Evolutionary conservation across 2,113 vertebrate genomes (phyloP).

Genomic region (Nesoenas mayeri): DNA sequence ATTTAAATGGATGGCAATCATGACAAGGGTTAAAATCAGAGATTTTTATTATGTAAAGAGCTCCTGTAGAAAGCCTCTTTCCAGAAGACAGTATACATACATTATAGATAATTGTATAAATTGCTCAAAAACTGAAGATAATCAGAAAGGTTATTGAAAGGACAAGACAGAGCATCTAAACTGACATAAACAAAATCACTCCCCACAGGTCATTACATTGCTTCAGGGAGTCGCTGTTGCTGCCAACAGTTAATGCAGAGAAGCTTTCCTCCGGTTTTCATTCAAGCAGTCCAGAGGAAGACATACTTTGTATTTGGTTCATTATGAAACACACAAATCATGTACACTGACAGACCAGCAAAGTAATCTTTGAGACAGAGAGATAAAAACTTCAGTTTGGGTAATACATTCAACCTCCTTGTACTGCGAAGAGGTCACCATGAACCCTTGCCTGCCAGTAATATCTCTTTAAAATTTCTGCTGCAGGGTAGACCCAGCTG

Average conservation of each 20-base stretch:
- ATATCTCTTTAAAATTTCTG: background rate
- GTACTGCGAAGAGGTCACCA: background rate
- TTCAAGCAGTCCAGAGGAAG: background rate
- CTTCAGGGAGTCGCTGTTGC: background rate
- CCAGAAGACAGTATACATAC: background rate
- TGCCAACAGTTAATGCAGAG: background rate
- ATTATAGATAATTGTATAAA: background rate
- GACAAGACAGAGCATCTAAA: background rate
- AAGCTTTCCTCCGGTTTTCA: background rate
- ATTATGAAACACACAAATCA: slow-evolving; percentile 1
- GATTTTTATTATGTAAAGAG: background rate
- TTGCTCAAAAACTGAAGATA: background rate
- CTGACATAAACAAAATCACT: background rate
- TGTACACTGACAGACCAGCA: background rate
- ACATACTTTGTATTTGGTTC: background rate
- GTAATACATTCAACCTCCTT: background rate
- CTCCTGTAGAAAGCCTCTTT: background rate
- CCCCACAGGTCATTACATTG: background rate
- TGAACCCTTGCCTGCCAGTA: background rate
- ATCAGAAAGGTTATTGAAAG: background rate
- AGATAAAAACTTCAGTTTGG: background rate
- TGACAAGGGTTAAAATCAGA: background rate
- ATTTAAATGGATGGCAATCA: background rate
- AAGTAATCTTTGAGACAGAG: background rate
- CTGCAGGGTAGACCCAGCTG: background rate